Conservation (phyloP, 2,888 invertebrate genomes). For the Anthoptus insignis region DNA sequence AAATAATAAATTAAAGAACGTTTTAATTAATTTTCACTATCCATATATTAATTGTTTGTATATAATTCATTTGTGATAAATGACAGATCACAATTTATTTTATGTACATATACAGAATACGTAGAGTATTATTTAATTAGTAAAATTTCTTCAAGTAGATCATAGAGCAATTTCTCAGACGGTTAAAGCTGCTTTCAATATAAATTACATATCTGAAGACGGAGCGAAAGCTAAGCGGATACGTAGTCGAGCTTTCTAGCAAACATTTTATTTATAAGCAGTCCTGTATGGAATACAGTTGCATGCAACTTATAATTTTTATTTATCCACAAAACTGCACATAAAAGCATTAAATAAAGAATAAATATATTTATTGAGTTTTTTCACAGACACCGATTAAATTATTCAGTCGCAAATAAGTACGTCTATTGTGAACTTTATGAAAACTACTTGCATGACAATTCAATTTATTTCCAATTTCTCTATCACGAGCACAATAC, state of each 20-base stretch:
- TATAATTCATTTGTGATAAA: no score
- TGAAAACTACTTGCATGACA: conserved; percentile 18
- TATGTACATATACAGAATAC: no score
- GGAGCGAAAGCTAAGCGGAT: conserved; percentile 40
- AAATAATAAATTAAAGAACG: no score
- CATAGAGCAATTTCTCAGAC: conserved; percentile 32
- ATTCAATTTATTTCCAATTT: conserved; percentile 17
- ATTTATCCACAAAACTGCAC: not conserved
- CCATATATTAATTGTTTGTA: no score
- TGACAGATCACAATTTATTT: no score
- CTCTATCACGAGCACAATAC: conserved; percentile 29
- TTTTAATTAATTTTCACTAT: no score
- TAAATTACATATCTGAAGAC: conserved; percentile 47
- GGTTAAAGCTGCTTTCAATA: conserved; percentile 50
- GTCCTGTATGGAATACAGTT: not conserved
- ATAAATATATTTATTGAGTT: not conserved
- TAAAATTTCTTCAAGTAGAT: not conserved
- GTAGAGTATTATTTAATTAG: no score
- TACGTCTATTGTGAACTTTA: no score
- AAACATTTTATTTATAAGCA: conserved; percentile 8
- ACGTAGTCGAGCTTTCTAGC: conserved; percentile 15
- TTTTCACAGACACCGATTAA: conserved; percentile 13
- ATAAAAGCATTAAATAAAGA: no score
- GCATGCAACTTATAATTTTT: not conserved
- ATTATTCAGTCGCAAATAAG: no score